Evolutionary conservation across 2,888 invertebrate species (phyloP), one percentile per base, ranked within the genome.

Genomic region (Nasonovia ribisnigri): DNA sequence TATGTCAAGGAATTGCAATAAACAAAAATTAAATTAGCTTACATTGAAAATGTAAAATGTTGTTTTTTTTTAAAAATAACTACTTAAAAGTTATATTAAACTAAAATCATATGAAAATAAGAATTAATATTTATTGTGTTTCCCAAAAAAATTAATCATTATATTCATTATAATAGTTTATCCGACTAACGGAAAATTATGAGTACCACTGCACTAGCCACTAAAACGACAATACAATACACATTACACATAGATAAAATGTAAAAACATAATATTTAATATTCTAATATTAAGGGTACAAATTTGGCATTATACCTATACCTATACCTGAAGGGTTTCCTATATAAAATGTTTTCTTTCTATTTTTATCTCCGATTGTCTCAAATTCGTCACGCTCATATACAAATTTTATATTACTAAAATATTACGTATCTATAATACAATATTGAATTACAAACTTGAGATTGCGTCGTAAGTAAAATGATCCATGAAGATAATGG

Each of bases 391-490:
- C 88, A 88, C 67, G 67, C 42, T 42, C 77, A 43, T 77, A 88
- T 42, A 51, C 10, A 5, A 13, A 60, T 86, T 57, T 36, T 77
- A 36, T 77, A 20, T 67, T 46, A 26, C 54, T 24, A 84, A 87
- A 57, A n/a, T 36, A 87, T 92, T 36, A 42, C 36, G 36, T 86
- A 60, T 86, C 86, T 60, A 57, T 87, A 51, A 24, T 4, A 51
- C 11, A 42, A 92, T 92, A 92, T 92, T 51, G 42, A 42, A 92
- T 88, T 92, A 88, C 92, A 20, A n/a, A n/a, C 42, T 24, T 48
- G 84, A n/a, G 29, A 57, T 77, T 77, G 43, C 29, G 26, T 42
- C 13, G 87, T 92, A 92, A 92, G 92, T 92, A 92, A 92, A 87
- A 36, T 48, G 42, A 92, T 92, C 87, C 16, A 36, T n/a, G 57